Evolutionary conservation across 1,140 invertebrate genomes (phyloP), one percentile per base, ranked within the genome.

Genomic region (Brachionus manjavacas): DNA sequence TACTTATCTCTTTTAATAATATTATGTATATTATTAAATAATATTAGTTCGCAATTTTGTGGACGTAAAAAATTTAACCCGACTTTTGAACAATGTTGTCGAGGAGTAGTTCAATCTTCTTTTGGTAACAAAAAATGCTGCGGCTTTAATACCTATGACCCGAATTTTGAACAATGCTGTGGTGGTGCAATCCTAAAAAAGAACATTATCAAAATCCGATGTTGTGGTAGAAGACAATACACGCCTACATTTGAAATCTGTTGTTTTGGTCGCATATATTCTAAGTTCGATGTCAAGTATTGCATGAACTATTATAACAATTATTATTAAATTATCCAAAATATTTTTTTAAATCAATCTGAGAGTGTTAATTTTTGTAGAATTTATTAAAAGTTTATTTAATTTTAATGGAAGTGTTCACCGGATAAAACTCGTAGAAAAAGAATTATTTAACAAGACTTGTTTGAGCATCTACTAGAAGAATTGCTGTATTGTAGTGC

Each of bases 401-500:
- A 68, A 68, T 28, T n/a, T 35, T n/a, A 76, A 28, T 76, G 72
- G 72, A 76, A 76, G 72, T 25, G 25, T 74, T 25, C 9, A 28
- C 25, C n/a, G 28, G 41, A 25, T 49, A 49, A 49, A 49, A 76
- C 23, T 35, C 20, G 16, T 25, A 49, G 12, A 72, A 72, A 4
- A 46, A 46, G 2, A 4, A n/a, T 31, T 46, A 76, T 76, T 49
- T 76, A 25, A 76, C 20, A 49, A 76, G 72, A 76, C 72, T 49
- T 35, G 72, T 76, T 25, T 46, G 28, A 14, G 41, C 46, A 16
- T 76, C 72, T 14, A 76, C 72, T 25, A 76, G 31, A 76, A 76
- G 72, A 25, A 76, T 76, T 9, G 72, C 72, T 35, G 72, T 76
- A 31, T 76, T 76, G 20, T 76, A 76, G 25, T 76, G 72, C 72